Evolutionary conservation across 1,140 invertebrate species (phyloP).

Genomic region (Aphis craccivora): DNA sequence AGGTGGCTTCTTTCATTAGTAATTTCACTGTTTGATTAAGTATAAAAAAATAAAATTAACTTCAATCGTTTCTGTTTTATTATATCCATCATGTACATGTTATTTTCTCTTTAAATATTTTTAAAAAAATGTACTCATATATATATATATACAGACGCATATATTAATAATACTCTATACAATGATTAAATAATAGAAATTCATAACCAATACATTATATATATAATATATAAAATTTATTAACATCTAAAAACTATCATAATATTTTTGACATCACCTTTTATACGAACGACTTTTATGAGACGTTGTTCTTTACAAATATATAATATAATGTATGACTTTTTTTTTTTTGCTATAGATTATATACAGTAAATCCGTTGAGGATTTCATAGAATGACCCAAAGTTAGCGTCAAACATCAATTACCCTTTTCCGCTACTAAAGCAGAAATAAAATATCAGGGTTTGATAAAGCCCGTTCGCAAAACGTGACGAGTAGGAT

Average conservation of each 20-base stretch:
- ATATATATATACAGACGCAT: too few species aligned
- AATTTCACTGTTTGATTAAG: too few species aligned
- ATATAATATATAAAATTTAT: too few species aligned
- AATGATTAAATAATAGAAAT: too few species aligned
- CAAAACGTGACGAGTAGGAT: slow-evolving; percentile 1
- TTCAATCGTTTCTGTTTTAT: too few species aligned
- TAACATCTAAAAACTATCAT: neutral
- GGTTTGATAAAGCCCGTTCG: neutral
- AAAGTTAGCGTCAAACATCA: neutral
- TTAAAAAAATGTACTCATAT: too few species aligned
- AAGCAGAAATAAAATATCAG: slow-evolving; percentile 30
- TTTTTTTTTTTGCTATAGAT: neutral
- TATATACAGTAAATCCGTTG: neutral
- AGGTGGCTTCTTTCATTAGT: too few species aligned
- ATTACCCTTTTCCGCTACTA: neutral
- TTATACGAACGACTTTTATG: neutral
- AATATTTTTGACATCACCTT: neutral
- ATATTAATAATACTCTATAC: too few species aligned
- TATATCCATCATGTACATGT: too few species aligned
- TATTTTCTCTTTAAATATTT: too few species aligned
- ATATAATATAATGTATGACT: neutral
- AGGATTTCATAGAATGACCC: slow-evolving; percentile 16
- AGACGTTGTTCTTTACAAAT: neutral
- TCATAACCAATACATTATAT: neutral
- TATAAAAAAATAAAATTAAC: too few species aligned